Evolutionary conservation across 2,888 invertebrate species (phyloP), one percentile per base, ranked within the genome.

Genomic region (Nemurella pictetii): DNA sequence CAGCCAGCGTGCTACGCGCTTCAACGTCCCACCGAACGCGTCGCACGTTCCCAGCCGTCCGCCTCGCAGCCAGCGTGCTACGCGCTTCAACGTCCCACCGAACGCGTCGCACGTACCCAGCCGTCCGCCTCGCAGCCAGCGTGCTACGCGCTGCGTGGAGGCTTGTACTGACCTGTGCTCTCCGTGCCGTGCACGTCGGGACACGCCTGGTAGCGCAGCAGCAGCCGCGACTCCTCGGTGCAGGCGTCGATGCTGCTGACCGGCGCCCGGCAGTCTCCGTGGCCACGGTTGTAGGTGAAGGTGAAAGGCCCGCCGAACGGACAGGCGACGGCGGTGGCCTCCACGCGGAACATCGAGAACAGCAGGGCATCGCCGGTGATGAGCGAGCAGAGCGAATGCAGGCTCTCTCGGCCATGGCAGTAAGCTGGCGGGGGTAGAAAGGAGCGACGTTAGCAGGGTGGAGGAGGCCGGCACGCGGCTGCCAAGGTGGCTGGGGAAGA

Each of bases 211-310:
- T 97, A 98, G 90, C 96, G 96, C 89, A 98, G 94, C 87, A 98
- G 93, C 83, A 98, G 92, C 87, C 96, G 93, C 87, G 97, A 97
- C 89, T 97, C 96, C 90, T 98, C 97, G 0, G 98, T 98, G 91
- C 98, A 98, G 89, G 96, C 96, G 90, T 98, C 98, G 88, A 98
- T 96, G 88, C 96, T 96, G 81, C 98, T 98, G 84, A 95, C 95
- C 0, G 98, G 98, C 88, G 94, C 94, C 87, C 94, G 94, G 91
- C 98, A 98, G 89, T 97, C 96, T 27, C 97, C 97, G 89, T 97
- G 95, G 1, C 97, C 97, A 86, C 97, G 93, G 90, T 96, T 97
- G 90, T 98, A 98, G 84, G 97, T 96, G 91, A 98, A 98, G 86
- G 96, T 95, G 91, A 96, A 97, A 25, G 98, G 96, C 85, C 97